Evolutionary conservation across 2,888 invertebrate species (phyloP), one percentile per base, ranked within the genome.

Genomic region (Dione juno): DNA sequence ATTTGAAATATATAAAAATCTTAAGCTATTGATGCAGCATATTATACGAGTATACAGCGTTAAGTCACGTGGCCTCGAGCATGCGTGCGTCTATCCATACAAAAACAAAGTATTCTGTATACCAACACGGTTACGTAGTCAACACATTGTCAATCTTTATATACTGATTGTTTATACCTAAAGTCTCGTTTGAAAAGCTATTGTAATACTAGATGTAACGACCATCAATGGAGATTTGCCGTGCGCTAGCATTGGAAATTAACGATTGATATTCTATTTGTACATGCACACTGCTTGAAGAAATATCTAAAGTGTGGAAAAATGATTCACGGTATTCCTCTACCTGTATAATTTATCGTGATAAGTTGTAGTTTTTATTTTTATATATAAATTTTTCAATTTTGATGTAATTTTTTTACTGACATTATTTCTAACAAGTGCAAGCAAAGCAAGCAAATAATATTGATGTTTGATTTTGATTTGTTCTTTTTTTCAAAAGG

Each of bases 191-290:
- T 74, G 76, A 74, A 77, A 77, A 75, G 75, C 74, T 66, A 74
- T 72, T 66, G 70, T 75, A 76, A 73, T 76, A 75, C 76, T 75
- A 68, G 72, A 75, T 74, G 77, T 75, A 73, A 70, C 67, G 76
- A 69, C 71, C 75, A 74, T 75, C 78, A 72, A 69, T 75, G 75
- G 79, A 75, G 78, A 79, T 75, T 78, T 76, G 77, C 74, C 75
- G 76, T 77, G 77, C 77, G 74, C 77, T 79, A 76, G 79, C 78
- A 79, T 79, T 79, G 79, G 76, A 76, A 79, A 78, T 79, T 57
- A 73, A 70, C 70, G 67, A 75, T 79, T 79, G 76, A 74, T 79
- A 79, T 79, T 79, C 79, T 35, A 72, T 74, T 65, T 75, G 77
- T 73, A 74, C 66, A 68, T 70, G 66, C 70, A 58, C 72, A 67